Evolutionary conservation across 2,888 invertebrate genomes (phyloP).

Genomic region (Leptinotarsa haldemani): DNA sequence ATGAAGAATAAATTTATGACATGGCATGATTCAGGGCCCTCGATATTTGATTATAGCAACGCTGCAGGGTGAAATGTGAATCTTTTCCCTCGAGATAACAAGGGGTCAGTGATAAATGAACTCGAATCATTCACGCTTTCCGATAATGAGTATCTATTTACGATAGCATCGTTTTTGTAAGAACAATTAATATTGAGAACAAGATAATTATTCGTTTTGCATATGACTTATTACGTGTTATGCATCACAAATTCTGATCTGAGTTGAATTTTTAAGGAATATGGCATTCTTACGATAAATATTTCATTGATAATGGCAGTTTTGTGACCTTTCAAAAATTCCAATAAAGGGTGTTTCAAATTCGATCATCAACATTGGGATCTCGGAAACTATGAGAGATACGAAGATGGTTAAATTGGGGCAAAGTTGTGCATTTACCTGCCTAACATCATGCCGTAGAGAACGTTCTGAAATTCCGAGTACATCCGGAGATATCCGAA

Average conservation of each 20-base stretch:
- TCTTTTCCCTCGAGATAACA: constrained; percentile 46
- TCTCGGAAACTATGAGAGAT: too few species aligned
- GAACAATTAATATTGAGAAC: background rate
- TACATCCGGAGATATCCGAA: too few species aligned
- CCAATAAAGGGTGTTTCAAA: too few species aligned
- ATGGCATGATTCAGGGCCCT: constrained; percentile 40
- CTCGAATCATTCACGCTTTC: constrained; percentile 23
- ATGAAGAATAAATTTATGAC: constrained; percentile 25
- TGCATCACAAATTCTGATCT: background rate
- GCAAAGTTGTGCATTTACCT: too few species aligned
- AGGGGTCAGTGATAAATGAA: constrained; percentile 51
- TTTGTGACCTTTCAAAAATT: too few species aligned
- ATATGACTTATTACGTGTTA: background rate
- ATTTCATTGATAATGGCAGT: too few species aligned
- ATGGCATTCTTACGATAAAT: too few species aligned
- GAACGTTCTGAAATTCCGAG: too few species aligned
- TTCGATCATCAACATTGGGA: too few species aligned
- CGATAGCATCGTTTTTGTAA: background rate
- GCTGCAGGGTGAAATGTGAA: constrained; percentile 48
- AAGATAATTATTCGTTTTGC: background rate
- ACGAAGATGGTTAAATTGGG: too few species aligned
- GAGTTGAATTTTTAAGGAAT: too few species aligned
- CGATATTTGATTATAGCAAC: constrained; percentile 45
- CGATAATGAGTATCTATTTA: constrained; percentile 23
- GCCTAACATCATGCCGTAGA: too few species aligned